Evolutionary conservation across 23 tunicate species (phyloP), one percentile per base, ranked within the genome.

Genomic region (Botrylloides violaceus): DNA sequence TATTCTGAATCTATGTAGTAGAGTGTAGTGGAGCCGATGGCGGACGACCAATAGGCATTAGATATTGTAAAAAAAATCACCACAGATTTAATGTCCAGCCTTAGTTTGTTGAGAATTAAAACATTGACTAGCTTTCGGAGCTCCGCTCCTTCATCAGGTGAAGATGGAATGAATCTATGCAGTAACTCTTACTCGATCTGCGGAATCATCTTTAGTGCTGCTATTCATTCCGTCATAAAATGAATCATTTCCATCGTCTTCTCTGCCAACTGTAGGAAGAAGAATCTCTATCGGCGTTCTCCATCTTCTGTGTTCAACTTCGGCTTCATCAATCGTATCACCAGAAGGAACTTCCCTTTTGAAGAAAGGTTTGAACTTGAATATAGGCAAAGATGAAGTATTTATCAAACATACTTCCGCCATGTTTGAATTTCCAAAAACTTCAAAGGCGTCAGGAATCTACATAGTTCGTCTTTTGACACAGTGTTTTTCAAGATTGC

Each of bases 401-500:
- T 59, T 24, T 12, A 23, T 65, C 27, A 33, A 0, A 39, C 60
- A 33, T 58, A 87, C 95, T 71, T 87, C 49, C 95, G 48, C 95
- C 95, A 87, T 4, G 86, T 80, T 48, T 87, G 81, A 31, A 87
- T 87, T 70, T 87, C 95, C 22, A 87, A 61, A 64, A 87, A 87
- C 61, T 80, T 87, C 20, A 87, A 53, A 0, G 95, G 95, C 1
- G 82, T 68, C 50, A 87, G 79, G 50, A 60, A 87, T 29, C 76
- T 66, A 47, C 85, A 87, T 3, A 87, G 77, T 71, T 87, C 95
- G 26, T 87, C 86, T 71, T 84, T 92, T 66, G 94, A 81, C n/a
- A 81, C 75, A n/a, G 82, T 77, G 73, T 76, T 84, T 38, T 76
- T 77, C 35, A 79, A 74, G 50, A 84, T 92, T 25, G 92, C 95